Evolutionary conservation across 92 coral and sea anemone species (phyloP).

Genomic region (Epizoanthus stellaris): DNA sequence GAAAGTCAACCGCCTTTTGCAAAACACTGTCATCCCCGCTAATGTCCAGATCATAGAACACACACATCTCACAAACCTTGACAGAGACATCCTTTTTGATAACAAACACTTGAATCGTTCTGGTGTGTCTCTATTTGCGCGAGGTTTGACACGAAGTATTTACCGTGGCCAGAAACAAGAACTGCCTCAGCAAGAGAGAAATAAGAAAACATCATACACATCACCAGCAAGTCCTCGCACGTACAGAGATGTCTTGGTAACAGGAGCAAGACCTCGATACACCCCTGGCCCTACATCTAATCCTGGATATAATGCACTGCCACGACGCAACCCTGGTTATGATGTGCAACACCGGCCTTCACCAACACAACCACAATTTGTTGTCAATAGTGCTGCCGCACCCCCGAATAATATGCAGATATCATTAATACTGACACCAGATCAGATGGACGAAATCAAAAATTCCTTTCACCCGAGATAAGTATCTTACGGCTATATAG

Average conservation of each 20-base stretch:
- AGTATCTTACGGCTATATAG: not conserved
- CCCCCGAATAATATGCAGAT: not conserved
- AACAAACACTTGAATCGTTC: slow-evolving; percentile 20
- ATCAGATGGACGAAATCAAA: not conserved
- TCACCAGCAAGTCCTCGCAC: too few species aligned
- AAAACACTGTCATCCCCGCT: not conserved
- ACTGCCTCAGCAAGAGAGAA: not conserved
- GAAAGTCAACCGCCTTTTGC: not conserved
- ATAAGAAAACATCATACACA: too few species aligned
- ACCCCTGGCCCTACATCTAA: too few species aligned
- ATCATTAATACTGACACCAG: not conserved
- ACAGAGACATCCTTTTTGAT: slow-evolving; percentile 10
- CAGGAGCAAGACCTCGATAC: not conserved
- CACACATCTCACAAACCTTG: slow-evolving; percentile 8
- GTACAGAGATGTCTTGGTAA: slow-evolving; percentile 10
- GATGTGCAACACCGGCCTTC: slow-evolving; percentile 1
- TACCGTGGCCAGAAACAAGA: not conserved
- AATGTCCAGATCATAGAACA: slow-evolving; percentile 17
- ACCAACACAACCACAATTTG: too few species aligned
- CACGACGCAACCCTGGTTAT: not conserved
- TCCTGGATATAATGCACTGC: too few species aligned
- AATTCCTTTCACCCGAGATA: slow-evolving; percentile 1
- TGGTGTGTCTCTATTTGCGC: slow-evolving; percentile 26
- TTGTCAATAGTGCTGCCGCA: not conserved
- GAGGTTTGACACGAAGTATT: slow-evolving; percentile 17